Percentiles rank a stretch among this genome's conserved stretches.
phyloP scores from a whole-genome alignment of 2,888 invertebrate species.

The Choristoneura rosaceana region DNA sequence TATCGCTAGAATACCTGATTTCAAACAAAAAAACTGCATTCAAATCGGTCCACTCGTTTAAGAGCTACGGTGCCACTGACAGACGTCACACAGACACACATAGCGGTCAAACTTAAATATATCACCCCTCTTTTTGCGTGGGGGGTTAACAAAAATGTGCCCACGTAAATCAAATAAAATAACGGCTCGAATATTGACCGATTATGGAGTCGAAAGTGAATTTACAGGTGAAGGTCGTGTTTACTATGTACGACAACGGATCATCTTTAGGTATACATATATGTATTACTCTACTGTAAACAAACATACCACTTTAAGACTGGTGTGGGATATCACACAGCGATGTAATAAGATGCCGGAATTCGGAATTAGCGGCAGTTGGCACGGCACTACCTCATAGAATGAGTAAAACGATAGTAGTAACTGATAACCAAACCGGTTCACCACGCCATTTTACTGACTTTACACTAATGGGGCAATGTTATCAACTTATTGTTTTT shows the following conservation, averaged over 20 bases:
- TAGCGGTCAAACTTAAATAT: no score
- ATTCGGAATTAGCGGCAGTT: slow-evolving; percentile 4
- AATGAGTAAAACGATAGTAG: not conserved
- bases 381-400: not conserved
- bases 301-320: not conserved
- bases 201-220: not conserved
- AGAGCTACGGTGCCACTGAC: no score
- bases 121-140: no score
- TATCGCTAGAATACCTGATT: no score
- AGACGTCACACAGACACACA: no score
- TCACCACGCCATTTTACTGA: no score
- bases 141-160: no score
- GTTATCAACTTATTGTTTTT: not conserved
- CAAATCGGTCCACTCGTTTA: no score
- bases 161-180: no score
- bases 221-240: not conserved
- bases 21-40: no score
- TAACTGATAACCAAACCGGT: not conserved
- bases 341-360: slow-evolving; percentile 3
- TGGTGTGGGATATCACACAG: slow-evolving; percentile 2
- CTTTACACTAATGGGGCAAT: not conserved
- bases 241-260: not conserved
- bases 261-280: not conserved
- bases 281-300: not conserved
- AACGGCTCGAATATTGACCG: no score